Percentiles rank a stretch among this genome's conserved stretches.
These are phyloP conservation scores for Thecocarcelia acutangulata DNA, from an alignment of 2,888 invertebrate genomes.

Conservation along the genomic window DNA sequence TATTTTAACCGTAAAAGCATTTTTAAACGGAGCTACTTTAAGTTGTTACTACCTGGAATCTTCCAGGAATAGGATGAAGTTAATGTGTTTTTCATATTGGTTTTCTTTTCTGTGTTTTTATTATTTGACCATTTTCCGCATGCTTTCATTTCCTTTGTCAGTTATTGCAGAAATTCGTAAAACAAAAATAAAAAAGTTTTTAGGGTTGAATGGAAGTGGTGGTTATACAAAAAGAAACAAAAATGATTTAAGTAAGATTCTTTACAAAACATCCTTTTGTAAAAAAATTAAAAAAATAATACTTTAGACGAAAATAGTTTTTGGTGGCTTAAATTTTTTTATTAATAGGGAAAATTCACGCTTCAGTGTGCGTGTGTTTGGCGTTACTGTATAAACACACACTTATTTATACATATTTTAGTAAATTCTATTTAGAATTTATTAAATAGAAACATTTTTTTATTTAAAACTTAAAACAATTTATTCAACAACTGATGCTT, in stretches of 20 bases:
- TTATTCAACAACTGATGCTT: no score
- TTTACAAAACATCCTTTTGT: constrained; percentile 47
- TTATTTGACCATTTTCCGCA: constrained; percentile 12
- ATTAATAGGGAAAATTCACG: not conserved
- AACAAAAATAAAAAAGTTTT: constrained; percentile 1
- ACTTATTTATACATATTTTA: not conserved
- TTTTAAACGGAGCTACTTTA: no score
- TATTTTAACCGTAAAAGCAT: no score
- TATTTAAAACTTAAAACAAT: constrained; percentile 4
- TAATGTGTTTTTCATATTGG: constrained; percentile 7
- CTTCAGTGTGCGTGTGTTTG: not conserved
- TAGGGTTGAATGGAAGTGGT: constrained; percentile 41
- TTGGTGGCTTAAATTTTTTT: constrained; percentile 58
- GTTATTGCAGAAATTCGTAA: constrained; percentile 2
- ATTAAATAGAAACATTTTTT: constrained; percentile 40
- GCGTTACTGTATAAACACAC: not conserved
- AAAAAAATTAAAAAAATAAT: constrained; percentile 36
- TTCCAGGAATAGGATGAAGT: not conserved
- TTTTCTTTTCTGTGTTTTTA: constrained; percentile 41
- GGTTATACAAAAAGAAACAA: constrained; percentile 25
- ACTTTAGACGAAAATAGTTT: constrained; percentile 55
- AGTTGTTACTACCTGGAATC: not conserved
- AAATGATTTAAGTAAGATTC: constrained; percentile 41
- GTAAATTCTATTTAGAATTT: constrained; percentile 4
- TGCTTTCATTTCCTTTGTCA: constrained; percentile 23